phyloP scores from a whole-genome alignment of 2,888 invertebrate species.

The Hypena proboscidalis region DNA sequence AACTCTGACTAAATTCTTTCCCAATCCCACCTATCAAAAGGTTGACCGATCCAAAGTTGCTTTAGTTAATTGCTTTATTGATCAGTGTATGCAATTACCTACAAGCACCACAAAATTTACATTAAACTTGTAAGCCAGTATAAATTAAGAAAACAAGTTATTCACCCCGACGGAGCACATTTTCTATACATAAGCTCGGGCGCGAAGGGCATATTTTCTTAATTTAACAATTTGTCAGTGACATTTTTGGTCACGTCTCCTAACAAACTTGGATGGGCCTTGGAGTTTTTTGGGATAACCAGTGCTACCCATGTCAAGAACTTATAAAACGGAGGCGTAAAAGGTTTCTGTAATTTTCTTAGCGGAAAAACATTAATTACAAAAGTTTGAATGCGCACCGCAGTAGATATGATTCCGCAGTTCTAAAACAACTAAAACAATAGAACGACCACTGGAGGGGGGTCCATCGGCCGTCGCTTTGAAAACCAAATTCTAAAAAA shows the following conservation, averaged over 20 bases:
- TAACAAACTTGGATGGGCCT: slow-evolving; percentile 45
- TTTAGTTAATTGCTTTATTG: no score
- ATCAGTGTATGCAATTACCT: no score
- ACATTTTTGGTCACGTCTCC: slow-evolving; percentile 43
- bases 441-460: no score
- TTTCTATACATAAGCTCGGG: neutral
- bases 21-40: no score
- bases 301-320: slow-evolving; percentile 46
- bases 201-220: slow-evolving; percentile 13
- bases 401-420: slow-evolving; percentile 27
- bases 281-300: slow-evolving; percentile 45
- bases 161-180: neutral
- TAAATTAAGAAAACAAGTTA: no score
- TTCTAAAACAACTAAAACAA: no score
- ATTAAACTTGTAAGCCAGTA: no score
- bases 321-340: slow-evolving; percentile 39
- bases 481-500: no score
- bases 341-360: slow-evolving; percentile 56
- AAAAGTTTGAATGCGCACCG: slow-evolving; percentile 50
- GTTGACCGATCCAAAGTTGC: no score
- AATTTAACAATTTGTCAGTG: slow-evolving; percentile 47
- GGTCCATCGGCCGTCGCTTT: no score
- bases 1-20: no score
- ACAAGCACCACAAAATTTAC: no score
- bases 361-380: slow-evolving; percentile 57